phyloP scores from a whole-genome alignment of 2,888 invertebrate genomes.

The Drosophila helvetica region DNA sequence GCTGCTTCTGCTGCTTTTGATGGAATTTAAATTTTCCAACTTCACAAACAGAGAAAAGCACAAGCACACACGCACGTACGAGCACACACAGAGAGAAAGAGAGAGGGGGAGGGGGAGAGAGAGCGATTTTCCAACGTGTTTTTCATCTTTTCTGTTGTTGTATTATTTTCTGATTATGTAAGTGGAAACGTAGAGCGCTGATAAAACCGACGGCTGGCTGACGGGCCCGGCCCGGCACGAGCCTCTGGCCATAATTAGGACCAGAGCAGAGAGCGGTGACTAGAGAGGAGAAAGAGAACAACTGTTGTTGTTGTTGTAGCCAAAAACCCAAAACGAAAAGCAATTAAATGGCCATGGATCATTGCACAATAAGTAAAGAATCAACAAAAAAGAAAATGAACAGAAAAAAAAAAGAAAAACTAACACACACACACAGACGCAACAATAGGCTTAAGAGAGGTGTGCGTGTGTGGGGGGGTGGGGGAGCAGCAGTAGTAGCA shows the following conservation, averaged over 20 bases:
- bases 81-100: conserved; percentile 6
- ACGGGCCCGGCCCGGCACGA: neutral
- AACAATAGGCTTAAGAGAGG: conserved; percentile 14
- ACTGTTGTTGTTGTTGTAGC: conserved; percentile 47
- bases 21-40: conserved; percentile 70
- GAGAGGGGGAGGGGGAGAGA: neutral
- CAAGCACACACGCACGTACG: conserved; percentile 4
- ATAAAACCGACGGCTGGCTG: conserved; percentile 46
- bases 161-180: conserved; percentile 59
- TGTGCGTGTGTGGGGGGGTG: neutral
- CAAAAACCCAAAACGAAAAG: conserved; percentile 74
- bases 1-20: conserved; percentile 32
- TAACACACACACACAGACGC: conserved; percentile 43
- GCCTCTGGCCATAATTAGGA: conserved; percentile 65
- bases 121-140: conserved; percentile 64
- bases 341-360: conserved; percentile 78
- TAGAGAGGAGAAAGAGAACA: conserved; percentile 38
- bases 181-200: conserved; percentile 51
- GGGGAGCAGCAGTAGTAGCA: neutral
- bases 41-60: conserved; percentile 50
- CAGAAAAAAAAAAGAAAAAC: conserved; percentile 38
- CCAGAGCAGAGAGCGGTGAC: conserved; percentile 8
- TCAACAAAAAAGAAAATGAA: conserved; percentile 28
- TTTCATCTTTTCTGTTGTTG: conserved; percentile 28
- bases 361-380: conserved; percentile 79